Evolutionary conservation across 1,140 invertebrate species (phyloP), one percentile per base, ranked within the genome.

Genomic region (Eriocheir sinensis): DNA sequence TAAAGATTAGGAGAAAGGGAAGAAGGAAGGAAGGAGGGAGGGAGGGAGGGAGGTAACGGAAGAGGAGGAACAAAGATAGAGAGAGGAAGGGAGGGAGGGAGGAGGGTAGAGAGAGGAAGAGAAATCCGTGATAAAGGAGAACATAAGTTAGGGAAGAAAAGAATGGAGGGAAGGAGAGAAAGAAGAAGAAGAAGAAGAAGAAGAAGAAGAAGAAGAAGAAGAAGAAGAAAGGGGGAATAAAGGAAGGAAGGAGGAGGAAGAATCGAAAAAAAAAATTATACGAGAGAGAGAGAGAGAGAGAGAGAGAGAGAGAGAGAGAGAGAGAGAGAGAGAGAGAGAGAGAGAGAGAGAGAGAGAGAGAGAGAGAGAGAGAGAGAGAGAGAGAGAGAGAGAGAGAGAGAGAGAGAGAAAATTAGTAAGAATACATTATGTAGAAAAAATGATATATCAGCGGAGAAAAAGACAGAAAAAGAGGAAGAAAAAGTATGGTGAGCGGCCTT

Each of bases 321-420:
- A 27, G 27, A 27, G 27, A 83, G 34, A 9, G 8, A n/a, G 17
- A n/a, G 41, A 48, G 48, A 48, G 48, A 32, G 40, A 89, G 86
- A 41, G 44, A 40, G 40, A 34, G 30, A 88, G 40, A 21, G 40
- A 34, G 30, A 88, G 21, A 38, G 34, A 3, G 36, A 88, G 21
- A 21, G 4, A 32, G 21, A 38, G 85, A 88, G 34, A 8, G 85
- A 88, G 34, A 6, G 21, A 34, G 36, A 41, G 86, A 40, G 38
- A 15, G 86, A 89, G 38, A 34, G 4, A 89, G 3, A 41, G 38
- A 41, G 86, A 12, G 86, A 89, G 81, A 83, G 81, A 83, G 81
- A 83, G n/a, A n/a, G n/a, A n/a, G n/a, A n/a, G n/a, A n/a, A n/a
- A n/a, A n/a, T n/a, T n/a, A n/a, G n/a, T n/a, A n/a, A n/a, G n/a